These are phyloP conservation scores for Panurus biarmicus DNA, from an alignment of 2,113 vertebrate species.

Conservation along the genomic window DNA sequence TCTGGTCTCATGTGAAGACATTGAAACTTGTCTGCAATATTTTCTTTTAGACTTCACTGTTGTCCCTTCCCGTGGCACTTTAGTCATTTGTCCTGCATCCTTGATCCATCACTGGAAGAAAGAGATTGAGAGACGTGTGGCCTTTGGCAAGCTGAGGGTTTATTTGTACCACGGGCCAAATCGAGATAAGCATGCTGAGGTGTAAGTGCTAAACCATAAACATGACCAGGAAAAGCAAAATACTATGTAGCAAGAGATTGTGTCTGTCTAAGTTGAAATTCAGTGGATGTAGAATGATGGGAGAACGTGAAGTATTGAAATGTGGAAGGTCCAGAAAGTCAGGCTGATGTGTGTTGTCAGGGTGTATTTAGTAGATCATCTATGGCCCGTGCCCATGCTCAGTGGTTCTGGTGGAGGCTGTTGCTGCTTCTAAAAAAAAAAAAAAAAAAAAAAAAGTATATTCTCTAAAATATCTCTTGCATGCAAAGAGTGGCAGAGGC, in stretches of 20 bases:
- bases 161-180: constrained; percentile 88
- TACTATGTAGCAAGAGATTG: not conserved
- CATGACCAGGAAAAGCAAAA: not conserved
- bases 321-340: not conserved
- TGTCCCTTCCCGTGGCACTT: constrained; percentile 73
- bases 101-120: constrained; percentile 95
- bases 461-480: not conserved
- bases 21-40: not conserved
- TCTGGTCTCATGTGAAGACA: not conserved
- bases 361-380: not conserved
- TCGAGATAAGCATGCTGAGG: constrained; percentile 70
- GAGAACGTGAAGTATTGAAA: not conserved
- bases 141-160: constrained; percentile 70
- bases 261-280: not conserved
- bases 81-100: constrained; percentile 94
- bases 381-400: not conserved
- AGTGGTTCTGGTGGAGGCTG: not conserved
- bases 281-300: not conserved
- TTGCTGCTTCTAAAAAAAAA: not conserved
- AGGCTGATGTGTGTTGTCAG: not conserved
- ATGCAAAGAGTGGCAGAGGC: not conserved
- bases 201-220: constrained; percentile 70
- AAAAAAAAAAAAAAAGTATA: not conserved
- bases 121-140: constrained; percentile 82
- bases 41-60: constrained; percentile 71